Percentiles rank a stretch among this genome's conserved stretches.
Conservation (phyloP, 2,797 vertebrate species). For the Percopsis omiscomaycus region DNA sequence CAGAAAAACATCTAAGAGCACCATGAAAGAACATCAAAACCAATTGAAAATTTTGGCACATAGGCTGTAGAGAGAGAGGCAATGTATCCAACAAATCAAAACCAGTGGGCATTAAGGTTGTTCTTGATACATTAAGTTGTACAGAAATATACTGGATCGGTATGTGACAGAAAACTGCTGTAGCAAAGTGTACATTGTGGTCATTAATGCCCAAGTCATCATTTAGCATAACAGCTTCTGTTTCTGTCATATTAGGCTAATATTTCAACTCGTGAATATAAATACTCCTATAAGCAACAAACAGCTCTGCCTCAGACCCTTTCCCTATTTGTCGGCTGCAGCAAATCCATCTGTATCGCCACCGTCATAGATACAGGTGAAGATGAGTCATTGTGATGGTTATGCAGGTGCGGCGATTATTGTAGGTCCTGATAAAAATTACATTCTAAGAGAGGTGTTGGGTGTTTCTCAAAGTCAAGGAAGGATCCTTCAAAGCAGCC, state of each 20-base stretch:
- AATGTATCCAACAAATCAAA: background rate
- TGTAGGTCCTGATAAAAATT: background rate
- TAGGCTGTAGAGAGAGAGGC: background rate
- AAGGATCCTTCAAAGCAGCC: too few relatives aligned
- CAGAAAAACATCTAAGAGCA: too few relatives aligned
- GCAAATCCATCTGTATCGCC: background rate
- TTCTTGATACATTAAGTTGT: background rate
- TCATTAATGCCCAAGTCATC: conserved; percentile 5
- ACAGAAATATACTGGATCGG: too few relatives aligned
- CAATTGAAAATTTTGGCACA: background rate
- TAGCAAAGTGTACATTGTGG: too few relatives aligned
- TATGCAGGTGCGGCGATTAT: conserved; percentile 26
- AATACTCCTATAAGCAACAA: background rate
- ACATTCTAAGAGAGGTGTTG: background rate
- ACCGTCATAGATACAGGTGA: background rate
- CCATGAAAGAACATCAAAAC: too few relatives aligned
- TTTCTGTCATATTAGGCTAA: background rate
- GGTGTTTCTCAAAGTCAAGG: too few relatives aligned
- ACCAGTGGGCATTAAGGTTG: background rate
- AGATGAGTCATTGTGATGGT: conserved; percentile 10
- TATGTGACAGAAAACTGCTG: too few relatives aligned
- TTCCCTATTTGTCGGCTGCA: background rate
- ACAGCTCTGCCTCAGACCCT: background rate
- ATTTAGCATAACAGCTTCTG: too few relatives aligned
- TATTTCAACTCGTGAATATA: background rate